phyloP scores from a whole-genome alignment of 2,797 vertebrate genomes.

The Characodon lateralis region DNA sequence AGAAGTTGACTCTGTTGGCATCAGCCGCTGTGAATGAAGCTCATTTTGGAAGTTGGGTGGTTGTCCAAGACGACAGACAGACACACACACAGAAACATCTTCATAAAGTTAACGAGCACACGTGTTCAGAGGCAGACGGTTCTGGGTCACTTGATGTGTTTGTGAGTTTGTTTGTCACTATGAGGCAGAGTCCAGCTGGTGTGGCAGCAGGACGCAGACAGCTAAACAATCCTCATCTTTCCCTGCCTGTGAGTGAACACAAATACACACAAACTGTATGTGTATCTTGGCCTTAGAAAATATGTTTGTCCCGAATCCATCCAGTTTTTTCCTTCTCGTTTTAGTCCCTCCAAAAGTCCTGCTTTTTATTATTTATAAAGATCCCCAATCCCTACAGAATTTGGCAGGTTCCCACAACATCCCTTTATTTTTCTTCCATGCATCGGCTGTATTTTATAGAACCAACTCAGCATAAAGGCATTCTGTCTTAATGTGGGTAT shows the following conservation, averaged over 20 bases:
- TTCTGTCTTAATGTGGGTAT: constrained; percentile 41
- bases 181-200: constrained; percentile 74
- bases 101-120: constrained; percentile 43
- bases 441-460: constrained; percentile 36
- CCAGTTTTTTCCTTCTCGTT: constrained; percentile 25
- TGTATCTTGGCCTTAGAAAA: constrained; percentile 47
- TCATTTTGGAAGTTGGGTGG: constrained; percentile 51
- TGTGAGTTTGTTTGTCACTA: constrained; percentile 64
- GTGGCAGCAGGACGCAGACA: constrained; percentile 71
- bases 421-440: constrained; percentile 31
- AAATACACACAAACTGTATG: constrained; percentile 2
- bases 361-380: constrained; percentile 37
- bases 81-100: constrained; percentile 28
- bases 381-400: constrained; percentile 56
- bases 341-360: constrained; percentile 30
- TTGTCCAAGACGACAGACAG: constrained; percentile 52
- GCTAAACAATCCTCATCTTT: constrained; percentile 65
- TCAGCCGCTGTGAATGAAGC: constrained; percentile 60
- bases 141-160: constrained; percentile 67
- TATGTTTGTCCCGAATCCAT: constrained; percentile 32
- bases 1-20: constrained; percentile 66
- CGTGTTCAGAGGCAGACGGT: constrained; percentile 61
- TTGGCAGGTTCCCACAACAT: constrained; percentile 49
- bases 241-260: constrained; percentile 27
- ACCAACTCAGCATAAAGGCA: constrained; percentile 41